phyloP scores from a whole-genome alignment of 2,113 vertebrate species.

The Oreotrochilus melanogaster region DNA sequence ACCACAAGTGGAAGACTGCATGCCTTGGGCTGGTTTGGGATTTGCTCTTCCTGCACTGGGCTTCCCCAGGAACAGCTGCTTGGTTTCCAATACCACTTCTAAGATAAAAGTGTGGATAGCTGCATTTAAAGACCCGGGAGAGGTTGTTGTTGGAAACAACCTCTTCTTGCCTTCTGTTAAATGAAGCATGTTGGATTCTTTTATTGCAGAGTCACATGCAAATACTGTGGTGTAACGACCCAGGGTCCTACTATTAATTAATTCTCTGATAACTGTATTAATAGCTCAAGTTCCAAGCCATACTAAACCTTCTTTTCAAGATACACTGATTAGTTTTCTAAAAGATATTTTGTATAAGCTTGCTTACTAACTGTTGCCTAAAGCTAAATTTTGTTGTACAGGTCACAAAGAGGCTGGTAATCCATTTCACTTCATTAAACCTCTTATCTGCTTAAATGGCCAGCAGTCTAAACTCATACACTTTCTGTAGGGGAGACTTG shows the following conservation, averaged over 20 bases:
- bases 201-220: neutral
- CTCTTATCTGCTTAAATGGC: neutral
- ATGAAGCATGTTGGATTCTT: neutral
- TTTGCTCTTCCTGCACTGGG: neutral
- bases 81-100: neutral
- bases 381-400: neutral
- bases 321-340: neutral
- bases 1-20: rapidly evolving
- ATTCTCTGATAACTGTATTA: neutral
- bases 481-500: neutral
- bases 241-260: neutral
- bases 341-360: neutral
- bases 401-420: neutral
- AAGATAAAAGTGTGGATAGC: neutral
- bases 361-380: neutral
- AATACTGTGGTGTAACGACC: neutral
- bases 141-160: neutral
- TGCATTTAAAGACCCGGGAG: neutral
- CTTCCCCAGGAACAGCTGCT: neutral
- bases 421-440: slow-evolving; percentile 33
- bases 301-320: neutral
- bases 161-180: neutral
- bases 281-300: neutral
- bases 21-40: rapidly evolving
- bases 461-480: neutral